Conservation (phyloP, 2,888 invertebrate species). For the Geophilus truncorum region DNA sequence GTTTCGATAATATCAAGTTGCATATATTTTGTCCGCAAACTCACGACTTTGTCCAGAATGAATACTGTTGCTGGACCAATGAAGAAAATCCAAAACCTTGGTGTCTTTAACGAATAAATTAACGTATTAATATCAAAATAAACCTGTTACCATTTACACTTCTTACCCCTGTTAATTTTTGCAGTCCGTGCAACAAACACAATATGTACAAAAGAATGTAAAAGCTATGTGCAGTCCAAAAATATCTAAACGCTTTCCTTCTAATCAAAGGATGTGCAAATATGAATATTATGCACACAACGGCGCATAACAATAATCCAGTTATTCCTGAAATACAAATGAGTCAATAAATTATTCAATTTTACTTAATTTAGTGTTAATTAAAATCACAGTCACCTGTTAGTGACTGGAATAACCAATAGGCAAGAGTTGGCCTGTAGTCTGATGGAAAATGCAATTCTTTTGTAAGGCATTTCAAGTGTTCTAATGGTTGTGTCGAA, state of each 20-base stretch:
- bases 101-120: conserved; percentile 53
- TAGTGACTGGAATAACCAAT: conserved; percentile 92
- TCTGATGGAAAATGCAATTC: conserved; percentile 93
- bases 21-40: conserved; percentile 81
- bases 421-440: conserved; percentile 86
- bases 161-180: conserved; percentile 76
- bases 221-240: conserved; percentile 88
- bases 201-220: conserved; percentile 80
- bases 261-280: conserved; percentile 91
- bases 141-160: neutral
- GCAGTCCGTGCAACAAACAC: conserved; percentile 82
- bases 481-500: conserved; percentile 89
- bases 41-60: conserved; percentile 86
- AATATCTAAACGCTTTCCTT: conserved; percentile 89
- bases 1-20: conserved; percentile 90
- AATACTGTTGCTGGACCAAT: conserved; percentile 84
- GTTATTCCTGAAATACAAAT: conserved; percentile 62
- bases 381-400: conserved; percentile 61
- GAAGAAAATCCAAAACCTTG: conserved; percentile 88
- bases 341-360: neutral
- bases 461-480: conserved; percentile 83
- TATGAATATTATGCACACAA: conserved; percentile 93
- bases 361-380: neutral
- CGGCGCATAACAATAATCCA: conserved; percentile 77
- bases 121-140: neutral